These are phyloP conservation scores for Pangasius mekongensis DNA, from an alignment of 2,797 vertebrate species.

Conservation along the genomic window DNA sequence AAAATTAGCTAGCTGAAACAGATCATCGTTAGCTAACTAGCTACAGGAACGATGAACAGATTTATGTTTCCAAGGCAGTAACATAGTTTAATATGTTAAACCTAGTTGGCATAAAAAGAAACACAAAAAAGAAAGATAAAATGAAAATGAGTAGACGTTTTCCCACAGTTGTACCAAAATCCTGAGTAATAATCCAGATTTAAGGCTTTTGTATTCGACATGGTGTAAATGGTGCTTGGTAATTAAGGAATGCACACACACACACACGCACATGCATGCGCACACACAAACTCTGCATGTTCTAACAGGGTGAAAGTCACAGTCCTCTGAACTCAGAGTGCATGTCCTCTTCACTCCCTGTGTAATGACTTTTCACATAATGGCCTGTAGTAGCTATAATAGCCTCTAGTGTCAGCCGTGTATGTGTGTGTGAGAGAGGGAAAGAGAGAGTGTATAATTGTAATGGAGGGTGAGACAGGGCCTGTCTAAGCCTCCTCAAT, in stretches of 20 bases:
- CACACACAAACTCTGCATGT: constrained; percentile 25
- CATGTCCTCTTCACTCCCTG: constrained; percentile 15
- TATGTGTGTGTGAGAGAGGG: constrained; percentile 43
- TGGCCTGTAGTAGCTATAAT: constrained; percentile 33
- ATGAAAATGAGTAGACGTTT: neutral
- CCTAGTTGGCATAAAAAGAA: neutral
- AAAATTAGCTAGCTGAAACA: neutral
- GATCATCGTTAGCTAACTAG: neutral
- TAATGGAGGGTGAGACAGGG: constrained; percentile 38
- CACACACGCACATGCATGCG: neutral
- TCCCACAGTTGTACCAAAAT: neutral
- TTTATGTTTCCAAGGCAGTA: neutral
- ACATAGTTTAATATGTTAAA: neutral
- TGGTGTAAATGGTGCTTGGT: neutral
- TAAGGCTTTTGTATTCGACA: neutral
- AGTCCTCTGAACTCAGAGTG: constrained; percentile 17
- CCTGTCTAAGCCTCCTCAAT: constrained; percentile 52
- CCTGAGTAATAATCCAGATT: neutral
- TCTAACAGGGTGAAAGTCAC: neutral
- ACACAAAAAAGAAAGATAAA: neutral
- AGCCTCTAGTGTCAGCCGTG: constrained; percentile 30
- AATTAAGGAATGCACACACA: neutral
- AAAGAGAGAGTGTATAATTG: constrained; percentile 35
- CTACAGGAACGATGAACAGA: neutral
- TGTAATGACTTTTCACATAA: constrained; percentile 35